Conservation (phyloP, 1,140 invertebrate species). For the Pomacea maculata region DNA sequence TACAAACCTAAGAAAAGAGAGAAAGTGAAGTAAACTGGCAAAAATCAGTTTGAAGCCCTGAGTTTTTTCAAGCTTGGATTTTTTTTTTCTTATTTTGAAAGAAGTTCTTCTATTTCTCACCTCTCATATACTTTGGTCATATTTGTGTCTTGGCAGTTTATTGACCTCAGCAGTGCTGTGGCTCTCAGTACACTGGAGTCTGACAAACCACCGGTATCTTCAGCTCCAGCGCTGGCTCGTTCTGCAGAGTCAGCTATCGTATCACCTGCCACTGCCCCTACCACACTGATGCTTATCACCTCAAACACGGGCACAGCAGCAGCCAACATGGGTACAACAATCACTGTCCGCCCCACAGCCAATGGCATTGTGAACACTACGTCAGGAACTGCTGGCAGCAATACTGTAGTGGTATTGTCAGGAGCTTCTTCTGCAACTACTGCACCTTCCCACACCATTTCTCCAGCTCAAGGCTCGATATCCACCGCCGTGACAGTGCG, state of each 20-base stretch:
- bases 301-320: slow-evolving; percentile 29
- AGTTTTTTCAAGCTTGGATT: too few relatives aligned
- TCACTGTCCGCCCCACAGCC: slow-evolving; percentile 32
- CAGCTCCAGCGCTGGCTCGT: slow-evolving; percentile 36
- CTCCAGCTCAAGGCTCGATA: slow-evolving; percentile 37
- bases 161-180: slow-evolving; percentile 89
- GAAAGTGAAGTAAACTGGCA: too few relatives aligned
- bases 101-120: too few relatives aligned
- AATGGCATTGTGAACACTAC: slow-evolving; percentile 32
- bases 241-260: slow-evolving; percentile 29
- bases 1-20: too few relatives aligned
- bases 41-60: too few relatives aligned
- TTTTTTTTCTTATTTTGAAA: too few relatives aligned
- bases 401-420: slow-evolving; percentile 51
- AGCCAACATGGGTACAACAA: slow-evolving; percentile 31
- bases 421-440: slow-evolving; percentile 29
- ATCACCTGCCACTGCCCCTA: slow-evolving; percentile 28
- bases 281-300: slow-evolving; percentile 43
- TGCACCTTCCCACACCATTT: slow-evolving; percentile 35
- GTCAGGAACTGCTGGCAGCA: slow-evolving; percentile 32
- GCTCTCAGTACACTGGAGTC: slow-evolving; percentile 68
- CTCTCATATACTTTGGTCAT: slow-evolving; percentile 33
- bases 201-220: slow-evolving; percentile 65
- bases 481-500: slow-evolving; percentile 50
- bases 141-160: slow-evolving; percentile 77